A percentile compares a stretch with the other conserved stretches of the same genome.
phyloP scores from a whole-genome alignment of 2,797 vertebrate genomes.

The Sylvilagus floridanus region DNA sequence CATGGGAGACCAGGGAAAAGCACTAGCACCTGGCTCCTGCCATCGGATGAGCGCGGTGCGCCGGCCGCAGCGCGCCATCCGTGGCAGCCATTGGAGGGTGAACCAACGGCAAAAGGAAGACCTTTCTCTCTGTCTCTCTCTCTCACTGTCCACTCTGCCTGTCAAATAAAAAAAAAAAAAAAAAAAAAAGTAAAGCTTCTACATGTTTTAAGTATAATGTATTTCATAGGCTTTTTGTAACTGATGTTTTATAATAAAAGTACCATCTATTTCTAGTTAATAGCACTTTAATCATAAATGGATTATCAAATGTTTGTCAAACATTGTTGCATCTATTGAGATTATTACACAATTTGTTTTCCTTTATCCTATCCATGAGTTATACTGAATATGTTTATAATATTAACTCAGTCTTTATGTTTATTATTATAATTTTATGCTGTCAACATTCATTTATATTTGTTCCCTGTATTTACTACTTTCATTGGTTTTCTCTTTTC shows the following conservation, averaged over 20 bases:
- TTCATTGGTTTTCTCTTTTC: neutral
- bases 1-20: too few relatives aligned
- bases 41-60: too few relatives aligned
- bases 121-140: too few relatives aligned
- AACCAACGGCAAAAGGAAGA: too few relatives aligned
- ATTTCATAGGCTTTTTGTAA: neutral
- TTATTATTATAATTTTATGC: neutral
- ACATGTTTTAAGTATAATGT: neutral
- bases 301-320: neutral
- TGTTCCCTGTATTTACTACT: neutral
- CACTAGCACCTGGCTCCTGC: too few relatives aligned
- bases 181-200: too few relatives aligned
- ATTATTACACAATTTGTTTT: conserved; percentile 20
- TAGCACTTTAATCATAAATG: conserved; percentile 5
- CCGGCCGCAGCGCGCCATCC: too few relatives aligned
- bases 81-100: too few relatives aligned
- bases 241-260: neutral
- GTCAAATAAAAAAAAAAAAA: too few relatives aligned
- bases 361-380: neutral
- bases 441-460: neutral
- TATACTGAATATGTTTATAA: neutral
- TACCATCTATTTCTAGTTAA: neutral
- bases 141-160: too few relatives aligned
- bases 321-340: neutral
- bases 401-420: neutral